These are phyloP conservation scores for Odontophorus gujanensis DNA, from an alignment of 2,113 vertebrate species.

Conservation along the genomic window DNA sequence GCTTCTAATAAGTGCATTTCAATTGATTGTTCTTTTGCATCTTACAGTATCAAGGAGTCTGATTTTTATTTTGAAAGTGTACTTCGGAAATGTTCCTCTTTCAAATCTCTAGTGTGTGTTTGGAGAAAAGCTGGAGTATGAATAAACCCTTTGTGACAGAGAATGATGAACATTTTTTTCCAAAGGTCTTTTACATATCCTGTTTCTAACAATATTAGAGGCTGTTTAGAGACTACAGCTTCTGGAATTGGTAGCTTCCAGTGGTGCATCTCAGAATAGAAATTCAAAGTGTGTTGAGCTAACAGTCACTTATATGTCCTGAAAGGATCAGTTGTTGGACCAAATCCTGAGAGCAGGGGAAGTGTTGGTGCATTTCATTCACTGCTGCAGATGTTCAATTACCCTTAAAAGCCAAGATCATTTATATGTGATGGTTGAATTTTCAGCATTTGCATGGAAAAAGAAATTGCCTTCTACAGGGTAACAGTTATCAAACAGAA, in stretches of 20 bases:
- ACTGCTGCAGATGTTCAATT: slow-evolving; percentile 22
- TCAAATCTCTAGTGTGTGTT: neutral
- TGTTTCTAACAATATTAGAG: slow-evolving; percentile 4
- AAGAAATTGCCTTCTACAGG: neutral
- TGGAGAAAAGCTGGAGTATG: neutral
- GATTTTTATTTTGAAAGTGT: neutral
- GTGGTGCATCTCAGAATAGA: slow-evolving; percentile 13
- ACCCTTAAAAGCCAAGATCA: neutral
- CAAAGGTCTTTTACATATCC: slow-evolving; percentile 33
- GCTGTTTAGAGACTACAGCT: slow-evolving; percentile 14
- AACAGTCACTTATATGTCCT: neutral
- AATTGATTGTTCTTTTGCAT: neutral
- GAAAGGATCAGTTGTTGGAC: slow-evolving; percentile 22
- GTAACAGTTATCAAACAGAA: neutral
- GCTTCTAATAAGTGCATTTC: neutral
- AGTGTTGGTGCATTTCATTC: neutral
- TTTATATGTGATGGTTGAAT: slow-evolving; percentile 15
- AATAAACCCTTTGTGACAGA: slow-evolving; percentile 6
- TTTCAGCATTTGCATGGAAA: neutral
- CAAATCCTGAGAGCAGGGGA: neutral
- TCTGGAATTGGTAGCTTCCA: slow-evolving; percentile 22
- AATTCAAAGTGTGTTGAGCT: neutral
- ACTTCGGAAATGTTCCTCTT: neutral
- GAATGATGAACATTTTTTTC: neutral
- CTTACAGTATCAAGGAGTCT: neutral